Evolutionary conservation across 1,140 invertebrate species (phyloP).

Genomic region (Heliconius hermathena): DNA sequence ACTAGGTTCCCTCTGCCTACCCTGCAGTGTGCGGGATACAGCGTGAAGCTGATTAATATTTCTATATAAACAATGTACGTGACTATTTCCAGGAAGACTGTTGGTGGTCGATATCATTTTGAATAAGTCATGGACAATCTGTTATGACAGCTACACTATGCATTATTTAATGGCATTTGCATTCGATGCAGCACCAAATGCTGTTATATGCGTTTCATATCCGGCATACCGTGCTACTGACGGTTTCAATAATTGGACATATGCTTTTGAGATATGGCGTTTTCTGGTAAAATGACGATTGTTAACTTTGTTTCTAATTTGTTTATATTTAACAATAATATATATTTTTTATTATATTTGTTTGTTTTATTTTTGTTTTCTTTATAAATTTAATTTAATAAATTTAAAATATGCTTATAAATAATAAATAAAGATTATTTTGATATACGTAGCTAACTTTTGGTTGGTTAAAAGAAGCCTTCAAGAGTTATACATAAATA

Average conservation of each 20-base stretch:
- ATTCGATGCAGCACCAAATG: conserved; percentile 21
- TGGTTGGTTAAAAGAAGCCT: too few relatives aligned
- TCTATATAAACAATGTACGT: neutral
- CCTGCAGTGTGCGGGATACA: too few relatives aligned
- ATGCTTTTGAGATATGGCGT: neutral
- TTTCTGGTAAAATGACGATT: neutral
- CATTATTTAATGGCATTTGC: conserved; percentile 35
- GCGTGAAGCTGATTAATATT: too few relatives aligned
- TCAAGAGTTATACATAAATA: too few relatives aligned
- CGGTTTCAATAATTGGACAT: neutral
- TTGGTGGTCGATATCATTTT: conserved; percentile 38
- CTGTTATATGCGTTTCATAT: conserved; percentile 26
- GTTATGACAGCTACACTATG: conserved; percentile 33
- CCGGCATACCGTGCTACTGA: neutral
- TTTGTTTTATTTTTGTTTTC: neutral
- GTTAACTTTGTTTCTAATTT: neutral
- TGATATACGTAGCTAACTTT: too few relatives aligned
- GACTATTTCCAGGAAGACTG: conserved; percentile 7
- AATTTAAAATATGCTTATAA: too few relatives aligned
- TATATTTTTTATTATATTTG: neutral
- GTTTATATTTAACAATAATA: neutral
- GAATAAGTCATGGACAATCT: conserved; percentile 41
- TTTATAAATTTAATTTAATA: too few relatives aligned
- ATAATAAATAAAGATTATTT: too few relatives aligned
- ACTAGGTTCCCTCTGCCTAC: too few relatives aligned